Evolutionary conservation across 2,888 invertebrate species (phyloP).

Genomic region (Hermaeophaga mercurialis): DNA sequence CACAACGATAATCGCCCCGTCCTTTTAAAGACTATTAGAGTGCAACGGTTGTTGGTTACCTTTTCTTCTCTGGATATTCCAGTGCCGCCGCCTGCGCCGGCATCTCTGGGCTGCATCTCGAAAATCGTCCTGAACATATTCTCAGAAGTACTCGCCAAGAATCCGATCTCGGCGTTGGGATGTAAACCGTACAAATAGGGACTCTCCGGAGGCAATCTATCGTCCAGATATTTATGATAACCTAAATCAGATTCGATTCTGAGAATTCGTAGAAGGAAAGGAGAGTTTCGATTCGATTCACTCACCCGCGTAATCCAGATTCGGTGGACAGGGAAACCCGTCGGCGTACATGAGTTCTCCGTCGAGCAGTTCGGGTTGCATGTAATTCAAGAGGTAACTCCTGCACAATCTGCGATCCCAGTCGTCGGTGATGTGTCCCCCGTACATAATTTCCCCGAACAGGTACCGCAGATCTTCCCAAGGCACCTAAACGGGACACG

Average conservation of each 20-base stretch:
- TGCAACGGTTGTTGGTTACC: no score
- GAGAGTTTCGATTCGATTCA: no score
- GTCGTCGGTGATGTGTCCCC: conserved; percentile 96
- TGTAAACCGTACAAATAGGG: conserved; percentile 91
- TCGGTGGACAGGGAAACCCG: conserved; percentile 84
- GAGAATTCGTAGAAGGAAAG: no score
- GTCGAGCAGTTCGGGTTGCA: conserved; percentile 86
- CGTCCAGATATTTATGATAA: conserved; percentile 89
- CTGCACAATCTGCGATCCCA: conserved; percentile 90
- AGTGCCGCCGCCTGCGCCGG: conserved; percentile 71
- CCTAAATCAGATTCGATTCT: conserved; percentile 61
- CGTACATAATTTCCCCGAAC: conserved; percentile 98
- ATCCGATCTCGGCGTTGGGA: conserved; percentile 94
- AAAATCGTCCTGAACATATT: conserved; percentile 82
- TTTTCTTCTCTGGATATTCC: conserved; percentile 82
- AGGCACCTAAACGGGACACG: conserved; percentile 69
- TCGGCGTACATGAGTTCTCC: conserved; percentile 82
- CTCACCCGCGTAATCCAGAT: conserved; percentile 72
- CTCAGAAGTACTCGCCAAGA: conserved; percentile 85
- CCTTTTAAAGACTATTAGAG: no score
- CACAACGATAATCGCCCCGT: no score
- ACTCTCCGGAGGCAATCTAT: conserved; percentile 83
- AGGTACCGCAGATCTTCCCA: conserved; percentile 95
- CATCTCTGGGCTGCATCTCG: conserved; percentile 88
- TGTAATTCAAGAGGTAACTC: conserved; percentile 84